A percentile compares a stretch with the other conserved stretches of the same genome.
These are phyloP conservation scores for Nymphalis io DNA, from an alignment of 1,140 invertebrate species.

Conservation along the genomic window DNA sequence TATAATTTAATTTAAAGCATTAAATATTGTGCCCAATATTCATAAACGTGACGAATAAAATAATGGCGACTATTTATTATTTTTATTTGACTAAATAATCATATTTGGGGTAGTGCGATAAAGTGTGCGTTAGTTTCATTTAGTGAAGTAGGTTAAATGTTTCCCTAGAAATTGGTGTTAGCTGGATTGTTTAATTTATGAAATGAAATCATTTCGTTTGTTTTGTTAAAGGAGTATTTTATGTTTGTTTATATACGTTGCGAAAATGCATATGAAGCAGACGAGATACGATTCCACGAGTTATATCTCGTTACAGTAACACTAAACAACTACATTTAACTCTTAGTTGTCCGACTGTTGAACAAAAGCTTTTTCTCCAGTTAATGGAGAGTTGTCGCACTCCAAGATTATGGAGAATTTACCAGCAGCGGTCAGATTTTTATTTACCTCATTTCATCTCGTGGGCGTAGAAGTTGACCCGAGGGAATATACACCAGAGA, in stretches of 20 bases:
- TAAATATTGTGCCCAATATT: not conserved
- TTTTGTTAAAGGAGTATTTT: not conserved
- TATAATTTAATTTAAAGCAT: not conserved
- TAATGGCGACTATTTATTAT: not conserved
- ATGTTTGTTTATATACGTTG: not conserved
- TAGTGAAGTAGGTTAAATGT: slow-evolving; percentile 23
- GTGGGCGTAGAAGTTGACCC: too few relatives aligned
- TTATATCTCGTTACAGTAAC: too few relatives aligned
- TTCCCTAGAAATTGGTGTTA: slow-evolving; percentile 12
- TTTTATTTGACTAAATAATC: not conserved
- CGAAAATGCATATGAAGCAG: not conserved
- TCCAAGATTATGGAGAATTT: too few relatives aligned
- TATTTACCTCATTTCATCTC: too few relatives aligned
- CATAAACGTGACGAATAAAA: not conserved
- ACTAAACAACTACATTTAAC: too few relatives aligned
- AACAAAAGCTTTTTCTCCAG: too few relatives aligned
- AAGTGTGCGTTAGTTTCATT: slow-evolving; percentile 1
- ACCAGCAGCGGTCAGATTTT: too few relatives aligned
- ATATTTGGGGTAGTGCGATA: slow-evolving; percentile 12
- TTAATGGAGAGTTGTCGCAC: too few relatives aligned
- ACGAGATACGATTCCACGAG: not conserved
- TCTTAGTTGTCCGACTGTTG: too few relatives aligned
- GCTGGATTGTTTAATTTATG: slow-evolving; percentile 7
- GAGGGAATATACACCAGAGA: too few relatives aligned
- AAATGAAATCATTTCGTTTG: not conserved